Percentiles rank a stretch among this genome's conserved stretches.
Conservation (phyloP, 2,113 vertebrate species). For the Epinephelus fuscoguttatus region DNA sequence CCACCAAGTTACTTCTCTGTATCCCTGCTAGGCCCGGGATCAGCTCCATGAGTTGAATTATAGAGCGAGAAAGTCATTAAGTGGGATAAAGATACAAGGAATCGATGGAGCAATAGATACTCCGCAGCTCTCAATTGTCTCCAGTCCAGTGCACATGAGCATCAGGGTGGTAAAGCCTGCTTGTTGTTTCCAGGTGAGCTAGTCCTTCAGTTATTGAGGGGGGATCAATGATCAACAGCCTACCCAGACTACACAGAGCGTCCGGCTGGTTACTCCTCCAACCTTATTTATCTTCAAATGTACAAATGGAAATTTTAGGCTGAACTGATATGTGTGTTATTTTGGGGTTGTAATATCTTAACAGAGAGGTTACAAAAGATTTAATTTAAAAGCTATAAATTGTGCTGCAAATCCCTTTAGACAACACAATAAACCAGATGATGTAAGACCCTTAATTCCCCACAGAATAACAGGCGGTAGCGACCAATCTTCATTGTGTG, state of each 20-base stretch:
- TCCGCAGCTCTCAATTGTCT: constrained; percentile 68
- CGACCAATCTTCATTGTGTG: constrained; percentile 62
- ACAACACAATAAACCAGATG: constrained; percentile 65
- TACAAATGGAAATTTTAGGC: constrained; percentile 9
- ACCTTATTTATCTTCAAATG: constrained; percentile 4
- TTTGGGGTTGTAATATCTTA: not conserved
- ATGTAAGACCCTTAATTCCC: constrained; percentile 70
- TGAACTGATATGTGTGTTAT: not conserved
- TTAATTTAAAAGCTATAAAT: constrained; percentile 53
- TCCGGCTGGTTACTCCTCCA: constrained; percentile 15
- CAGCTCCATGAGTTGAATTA: constrained; percentile 73
- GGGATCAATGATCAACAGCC: constrained; percentile 57
- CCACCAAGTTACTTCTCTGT: constrained; percentile 40
- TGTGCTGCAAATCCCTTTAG: constrained; percentile 56
- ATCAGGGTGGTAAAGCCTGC: constrained; percentile 53
- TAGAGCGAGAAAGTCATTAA: constrained; percentile 73
- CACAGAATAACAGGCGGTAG: constrained; percentile 47
- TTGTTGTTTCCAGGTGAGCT: constrained; percentile 80
- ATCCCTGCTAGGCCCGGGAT: constrained; percentile 51
- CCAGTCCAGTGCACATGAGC: constrained; percentile 74
- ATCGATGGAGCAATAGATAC: constrained; percentile 79
- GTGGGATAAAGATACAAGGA: constrained; percentile 77
- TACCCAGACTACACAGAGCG: constrained; percentile 10
- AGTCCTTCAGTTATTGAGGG: constrained; percentile 43
- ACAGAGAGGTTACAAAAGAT: constrained; percentile 8